A percentile compares a stretch with the other conserved stretches of the same genome.
Evolutionary conservation across 2,113 vertebrate species (phyloP).

Genomic region (Theristicus caerulescens): DNA sequence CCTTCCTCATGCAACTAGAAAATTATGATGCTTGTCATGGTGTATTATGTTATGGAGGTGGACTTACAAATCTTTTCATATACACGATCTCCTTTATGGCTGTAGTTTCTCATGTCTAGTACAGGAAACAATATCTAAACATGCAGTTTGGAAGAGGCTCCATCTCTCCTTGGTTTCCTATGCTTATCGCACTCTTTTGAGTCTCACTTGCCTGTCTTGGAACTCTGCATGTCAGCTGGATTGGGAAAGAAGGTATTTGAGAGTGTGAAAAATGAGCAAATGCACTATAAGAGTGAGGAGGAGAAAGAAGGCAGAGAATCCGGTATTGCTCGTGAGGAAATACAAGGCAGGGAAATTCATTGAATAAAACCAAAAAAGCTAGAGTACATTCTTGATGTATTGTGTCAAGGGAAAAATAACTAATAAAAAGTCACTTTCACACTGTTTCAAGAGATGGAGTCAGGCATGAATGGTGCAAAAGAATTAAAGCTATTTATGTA

Average conservation of each 20-base stretch:
- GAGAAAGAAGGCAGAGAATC: not conserved
- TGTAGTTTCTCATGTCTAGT: not conserved
- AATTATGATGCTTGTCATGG: not conserved
- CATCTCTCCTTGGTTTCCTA: not conserved
- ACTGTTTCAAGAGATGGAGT: not conserved
- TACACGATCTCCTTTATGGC: not conserved
- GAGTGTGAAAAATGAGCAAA: not conserved
- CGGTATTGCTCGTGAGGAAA: not conserved
- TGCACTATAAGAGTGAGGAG: not conserved
- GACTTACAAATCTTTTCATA: not conserved
- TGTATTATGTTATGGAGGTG: not conserved
- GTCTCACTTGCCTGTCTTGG: not conserved
- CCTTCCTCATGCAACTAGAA: not conserved
- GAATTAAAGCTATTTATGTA: not conserved
- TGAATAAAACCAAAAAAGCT: not conserved
- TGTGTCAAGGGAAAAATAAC: not conserved
- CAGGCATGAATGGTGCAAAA: not conserved
- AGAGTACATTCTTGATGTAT: not conserved
- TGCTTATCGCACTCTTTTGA: not conserved
- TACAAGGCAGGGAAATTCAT: not conserved
- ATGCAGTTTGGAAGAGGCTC: not conserved
- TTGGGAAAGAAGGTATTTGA: not conserved
- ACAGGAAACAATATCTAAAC: not conserved
- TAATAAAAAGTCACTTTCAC: not conserved
- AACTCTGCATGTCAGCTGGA: not conserved